Evolutionary conservation across 2,113 vertebrate genomes (phyloP), one percentile per base, ranked within the genome.

Genomic region (Bos indicus): DNA sequence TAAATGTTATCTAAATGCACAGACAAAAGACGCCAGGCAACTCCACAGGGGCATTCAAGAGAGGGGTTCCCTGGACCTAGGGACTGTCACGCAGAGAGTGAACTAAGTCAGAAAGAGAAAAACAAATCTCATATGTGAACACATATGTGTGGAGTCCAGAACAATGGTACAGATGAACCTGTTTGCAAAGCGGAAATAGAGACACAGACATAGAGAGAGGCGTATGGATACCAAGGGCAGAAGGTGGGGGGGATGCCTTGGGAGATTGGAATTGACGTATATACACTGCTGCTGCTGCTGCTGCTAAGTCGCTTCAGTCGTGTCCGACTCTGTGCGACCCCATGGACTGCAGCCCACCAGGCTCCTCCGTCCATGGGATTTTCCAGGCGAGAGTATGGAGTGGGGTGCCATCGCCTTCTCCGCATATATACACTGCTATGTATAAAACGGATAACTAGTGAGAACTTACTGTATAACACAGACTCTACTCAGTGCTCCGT

Each of bases 1-100:
- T 97, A 93, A 98, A 98, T 96, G 0, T 11, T 90, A 92, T 95
- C 78, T 95, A 98, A 98, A 95, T 95, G 85, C 67, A 57, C 60
- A 93, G 96, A 80, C 30, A 30, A 84, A 92, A 60, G 82, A 85
- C 0, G 0, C 67, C 74, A 48, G 23, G 87, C 86, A 82, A 95
- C 19, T 86, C 84, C 86, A 95, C 67, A 80, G 12, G 74, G 30
- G 67, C 80, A 15, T 59, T 80, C 91, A 91, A 51, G 40, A 95
- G 67, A 30, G 25, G 62, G 84, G 52, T 4, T 91, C 48, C 94
- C 23, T 43, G 36, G 71, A 40, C 12, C 71, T 43, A 9, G 36
- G 23, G 71, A 14, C 23, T 71, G 64, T 77, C 71, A 3, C 12
- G 1, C 23, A 26, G 40, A 43, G 23, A 43, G 23, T 26, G 6